phyloP scores from a whole-genome alignment of 1,140 invertebrate species.

The Teleopsis dalmanni region DNA sequence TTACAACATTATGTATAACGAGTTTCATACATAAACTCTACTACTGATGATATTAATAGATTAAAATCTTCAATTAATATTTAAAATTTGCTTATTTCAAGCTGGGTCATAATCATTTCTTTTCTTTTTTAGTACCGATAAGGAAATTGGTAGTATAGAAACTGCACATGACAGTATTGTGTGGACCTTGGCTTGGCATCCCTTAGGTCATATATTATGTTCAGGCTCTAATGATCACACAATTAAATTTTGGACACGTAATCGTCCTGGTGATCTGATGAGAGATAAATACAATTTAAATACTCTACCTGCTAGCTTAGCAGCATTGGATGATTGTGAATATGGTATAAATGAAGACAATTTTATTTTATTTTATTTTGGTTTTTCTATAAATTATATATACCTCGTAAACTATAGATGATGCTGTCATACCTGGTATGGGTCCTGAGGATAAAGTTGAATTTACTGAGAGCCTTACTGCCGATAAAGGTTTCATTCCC shows the following conservation, averaged over 20 bases:
- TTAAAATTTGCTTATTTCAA: background rate
- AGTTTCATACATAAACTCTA: too few relatives aligned
- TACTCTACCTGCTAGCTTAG: slow-evolving; percentile 69
- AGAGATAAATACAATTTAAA: slow-evolving; percentile 97
- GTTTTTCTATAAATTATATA: background rate
- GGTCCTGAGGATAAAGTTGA: slow-evolving; percentile 87
- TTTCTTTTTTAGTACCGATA: slow-evolving; percentile 67
- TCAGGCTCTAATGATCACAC: slow-evolving; percentile 98
- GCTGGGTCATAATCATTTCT: slow-evolving; percentile 8
- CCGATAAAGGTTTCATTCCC: slow-evolving; percentile 64
- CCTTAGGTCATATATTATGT: slow-evolving; percentile 94
- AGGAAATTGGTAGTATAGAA: slow-evolving; percentile 96
- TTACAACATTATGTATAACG: background rate
- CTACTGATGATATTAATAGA: too few relatives aligned
- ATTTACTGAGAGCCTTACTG: slow-evolving; percentile 44
- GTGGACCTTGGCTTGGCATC: slow-evolving; percentile 99
- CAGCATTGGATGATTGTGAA: slow-evolving; percentile 64
- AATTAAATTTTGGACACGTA: slow-evolving; percentile 98
- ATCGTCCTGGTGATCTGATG: slow-evolving; percentile 96
- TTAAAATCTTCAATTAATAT: too few relatives aligned
- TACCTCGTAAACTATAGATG: too few relatives aligned
- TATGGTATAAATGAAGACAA: slow-evolving; percentile 52
- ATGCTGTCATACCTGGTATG: slow-evolving; percentile 75
- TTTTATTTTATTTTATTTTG: background rate
- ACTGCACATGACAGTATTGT: slow-evolving; percentile 98